Conservation (phyloP, 2,888 invertebrate genomes). For the Troilus luridus region DNA sequence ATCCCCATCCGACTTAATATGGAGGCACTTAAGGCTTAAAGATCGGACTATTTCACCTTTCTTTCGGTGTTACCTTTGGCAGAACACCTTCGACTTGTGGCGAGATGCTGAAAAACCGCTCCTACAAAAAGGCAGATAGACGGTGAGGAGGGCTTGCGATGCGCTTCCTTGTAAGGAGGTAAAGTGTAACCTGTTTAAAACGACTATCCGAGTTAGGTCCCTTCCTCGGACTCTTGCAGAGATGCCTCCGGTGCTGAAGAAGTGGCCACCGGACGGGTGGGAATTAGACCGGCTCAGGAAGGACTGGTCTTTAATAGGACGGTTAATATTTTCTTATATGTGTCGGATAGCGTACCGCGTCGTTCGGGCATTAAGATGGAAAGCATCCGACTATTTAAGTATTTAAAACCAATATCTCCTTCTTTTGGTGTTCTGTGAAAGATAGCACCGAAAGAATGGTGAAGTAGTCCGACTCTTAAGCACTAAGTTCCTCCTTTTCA, state of each 20-base stretch:
- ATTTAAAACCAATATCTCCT: neutral
- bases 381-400: neutral
- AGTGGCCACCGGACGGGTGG: neutral
- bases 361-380: neutral
- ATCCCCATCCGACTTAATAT: neutral
- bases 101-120: constrained; percentile 27
- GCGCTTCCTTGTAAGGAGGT: constrained; percentile 32
- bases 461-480: too few relatives aligned
- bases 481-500: too few relatives aligned
- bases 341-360: neutral
- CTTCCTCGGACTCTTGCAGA: constrained; percentile 14
- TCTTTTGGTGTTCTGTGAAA: too few relatives aligned
- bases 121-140: neutral
- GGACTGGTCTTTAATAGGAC: constrained; percentile 40
- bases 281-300: constrained; percentile 37
- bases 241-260: constrained; percentile 25
- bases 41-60: constrained; percentile 1
- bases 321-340: neutral
- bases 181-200: constrained; percentile 9
- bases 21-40: neutral
- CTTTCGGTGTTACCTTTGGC: constrained; percentile 27
- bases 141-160: neutral
- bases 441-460: too few relatives aligned
- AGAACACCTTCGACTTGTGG: constrained; percentile 2
- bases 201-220: constrained; percentile 23